Conservation (phyloP, 2,888 invertebrate genomes). For the Chrysolina oricalcia region DNA sequence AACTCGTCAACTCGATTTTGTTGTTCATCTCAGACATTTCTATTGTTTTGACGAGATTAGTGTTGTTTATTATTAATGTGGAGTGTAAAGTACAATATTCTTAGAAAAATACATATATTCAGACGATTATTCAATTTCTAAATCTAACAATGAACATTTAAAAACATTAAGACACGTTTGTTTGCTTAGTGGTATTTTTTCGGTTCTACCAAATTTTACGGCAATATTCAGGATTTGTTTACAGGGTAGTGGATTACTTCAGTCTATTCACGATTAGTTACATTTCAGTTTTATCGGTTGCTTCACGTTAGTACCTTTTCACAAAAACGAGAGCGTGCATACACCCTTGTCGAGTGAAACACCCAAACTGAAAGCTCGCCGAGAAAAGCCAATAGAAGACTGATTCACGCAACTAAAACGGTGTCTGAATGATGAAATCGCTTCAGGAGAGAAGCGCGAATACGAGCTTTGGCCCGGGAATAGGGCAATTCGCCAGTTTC, state of each 20-base stretch:
- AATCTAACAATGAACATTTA: constrained; percentile 43
- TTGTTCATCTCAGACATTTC: constrained; percentile 57
- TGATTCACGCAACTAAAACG: constrained; percentile 64
- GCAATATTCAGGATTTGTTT: constrained; percentile 37
- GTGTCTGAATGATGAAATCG: constrained; percentile 32
- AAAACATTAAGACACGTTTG: constrained; percentile 50
- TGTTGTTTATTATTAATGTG: neutral
- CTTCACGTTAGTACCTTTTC: constrained; percentile 30
- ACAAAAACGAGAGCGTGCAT: constrained; percentile 38
- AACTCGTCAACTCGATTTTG: constrained; percentile 58
- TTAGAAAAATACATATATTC: constrained; percentile 46
- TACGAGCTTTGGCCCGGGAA: constrained; percentile 16
- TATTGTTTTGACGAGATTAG: neutral
- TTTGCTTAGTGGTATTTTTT: constrained; percentile 28
- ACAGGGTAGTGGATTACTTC: neutral
- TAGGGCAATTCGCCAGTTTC: constrained; percentile 6
- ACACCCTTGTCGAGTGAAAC: constrained; percentile 62
- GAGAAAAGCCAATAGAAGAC: constrained; percentile 69
- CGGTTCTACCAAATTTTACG: constrained; percentile 6
- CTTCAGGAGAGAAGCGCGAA: constrained; percentile 17
- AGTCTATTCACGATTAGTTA: constrained; percentile 11
- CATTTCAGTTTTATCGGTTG: constrained; percentile 28
- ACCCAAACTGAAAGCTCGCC: constrained; percentile 66
- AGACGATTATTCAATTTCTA: constrained; percentile 32
- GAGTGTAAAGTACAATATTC: constrained; percentile 32